Evolutionary conservation across 2,888 invertebrate genomes (phyloP).

Genomic region (Stenotaenia linearis): DNA sequence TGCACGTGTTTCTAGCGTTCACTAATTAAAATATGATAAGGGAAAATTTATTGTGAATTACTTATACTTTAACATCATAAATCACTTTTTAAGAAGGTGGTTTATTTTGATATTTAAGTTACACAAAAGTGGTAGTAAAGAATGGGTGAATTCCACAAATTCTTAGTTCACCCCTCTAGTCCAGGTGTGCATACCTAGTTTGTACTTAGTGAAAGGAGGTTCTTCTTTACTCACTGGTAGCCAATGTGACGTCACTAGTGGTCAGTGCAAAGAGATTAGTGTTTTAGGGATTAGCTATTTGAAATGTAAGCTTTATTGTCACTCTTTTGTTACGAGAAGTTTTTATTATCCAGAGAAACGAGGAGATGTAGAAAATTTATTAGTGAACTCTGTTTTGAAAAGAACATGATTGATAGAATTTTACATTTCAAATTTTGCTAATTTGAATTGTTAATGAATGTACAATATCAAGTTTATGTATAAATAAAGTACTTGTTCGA

Average conservation of each 20-base stretch:
- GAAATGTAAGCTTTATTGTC: constrained; percentile 8
- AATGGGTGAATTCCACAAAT: constrained; percentile 16
- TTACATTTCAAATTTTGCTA: no score
- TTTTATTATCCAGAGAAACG: no score
- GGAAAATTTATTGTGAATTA: background rate
- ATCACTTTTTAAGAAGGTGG: constrained; percentile 8
- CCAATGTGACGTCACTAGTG: constrained; percentile 15
- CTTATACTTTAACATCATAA: background rate
- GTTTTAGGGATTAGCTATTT: constrained; percentile 1
- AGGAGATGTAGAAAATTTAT: no score
- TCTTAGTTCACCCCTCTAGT: constrained; percentile 3
- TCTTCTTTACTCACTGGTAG: background rate
- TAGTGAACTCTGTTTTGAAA: no score
- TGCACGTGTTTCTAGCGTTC: background rate
- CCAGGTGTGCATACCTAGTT: constrained; percentile 18
- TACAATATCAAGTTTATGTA: no score
- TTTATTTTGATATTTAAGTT: constrained; percentile 8
- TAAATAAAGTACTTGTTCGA: background rate
- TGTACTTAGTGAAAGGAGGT: background rate
- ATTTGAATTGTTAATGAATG: no score
- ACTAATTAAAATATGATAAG: background rate
- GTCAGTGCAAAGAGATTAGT: constrained; percentile 11
- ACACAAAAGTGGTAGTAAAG: constrained; percentile 7
- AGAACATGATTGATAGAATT: no score
- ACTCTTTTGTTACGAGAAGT: background rate